These are phyloP conservation scores for Phrixothrix hirtus DNA, from an alignment of 2,888 invertebrate species.

Conservation along the genomic window DNA sequence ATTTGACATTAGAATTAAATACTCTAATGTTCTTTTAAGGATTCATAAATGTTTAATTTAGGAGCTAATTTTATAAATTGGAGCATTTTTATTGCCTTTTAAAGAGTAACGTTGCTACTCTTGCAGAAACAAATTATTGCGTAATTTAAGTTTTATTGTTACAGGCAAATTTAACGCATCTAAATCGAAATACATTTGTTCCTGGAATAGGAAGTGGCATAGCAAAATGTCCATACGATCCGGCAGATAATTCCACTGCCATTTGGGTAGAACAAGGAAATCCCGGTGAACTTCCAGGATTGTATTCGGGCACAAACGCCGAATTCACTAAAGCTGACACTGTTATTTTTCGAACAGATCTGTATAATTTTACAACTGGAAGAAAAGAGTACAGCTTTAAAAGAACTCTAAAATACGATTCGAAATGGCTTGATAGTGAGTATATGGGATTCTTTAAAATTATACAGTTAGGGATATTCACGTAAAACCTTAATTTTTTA, in stretches of 20 bases:
- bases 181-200: conserved; percentile 84
- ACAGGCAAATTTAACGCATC: conserved; percentile 85
- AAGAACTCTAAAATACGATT: conserved; percentile 94
- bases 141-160: no score
- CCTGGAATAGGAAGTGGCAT: conserved; percentile 92
- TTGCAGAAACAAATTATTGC: no score
- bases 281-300: conserved; percentile 86
- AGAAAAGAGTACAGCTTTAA: conserved; percentile 87
- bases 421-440: conserved; percentile 98
- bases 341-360: conserved; percentile 94
- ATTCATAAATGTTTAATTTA: no score
- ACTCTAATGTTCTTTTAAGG: no score
- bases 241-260: conserved; percentile 95
- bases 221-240: conserved; percentile 97
- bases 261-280: conserved; percentile 96
- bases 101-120: no score
- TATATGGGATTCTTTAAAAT: conserved; percentile 46
- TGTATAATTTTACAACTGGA: conserved; percentile 86
- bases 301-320: conserved; percentile 97
- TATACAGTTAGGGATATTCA: no score
- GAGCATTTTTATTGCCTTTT: no score
- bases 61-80: no score
- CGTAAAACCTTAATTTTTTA: no score
- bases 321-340: conserved; percentile 97
- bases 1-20: no score